Evolutionary conservation across 2,113 vertebrate species (phyloP), one percentile per base, ranked within the genome.

Genomic region (Ctenodactylus gundi): DNA sequence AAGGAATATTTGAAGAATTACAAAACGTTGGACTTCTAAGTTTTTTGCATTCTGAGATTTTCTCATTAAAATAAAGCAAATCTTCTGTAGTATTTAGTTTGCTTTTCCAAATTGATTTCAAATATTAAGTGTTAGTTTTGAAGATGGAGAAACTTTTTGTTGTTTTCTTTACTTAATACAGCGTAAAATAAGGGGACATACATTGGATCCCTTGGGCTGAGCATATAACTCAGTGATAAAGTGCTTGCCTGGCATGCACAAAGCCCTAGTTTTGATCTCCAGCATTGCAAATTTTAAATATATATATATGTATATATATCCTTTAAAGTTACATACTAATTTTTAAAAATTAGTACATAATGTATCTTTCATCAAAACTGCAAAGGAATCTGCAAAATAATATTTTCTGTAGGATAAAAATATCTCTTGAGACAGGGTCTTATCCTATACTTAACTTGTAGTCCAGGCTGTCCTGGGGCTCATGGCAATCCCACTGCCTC

Each of bases 31-130:
- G 7, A 25, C 39, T 86, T 91, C 86, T 21, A 68, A 87, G 46
- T 34, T 88, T 72, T 0, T 75, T 27, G 85, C 85, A 95, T 27
- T 65, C 27, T 84, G 57, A 15, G 10, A 75, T 75, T 94, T 93
- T 96, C n/a, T 96, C 9, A 84, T 68, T 80, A 65, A 21, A 93
- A 72, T 51, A 80, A 97, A 94, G 44, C 44, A 88, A 76, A 36
- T 93, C n/a, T 91, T 85, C 10, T 94, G 51, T 87, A 29, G 41
- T 39, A 55, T 81, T 93, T 93, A 80, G 17, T 89, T 96, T 53
- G 85, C 67, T 29, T 85, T 88, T 27, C 78, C 23, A 85, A 77
- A 88, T 23, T 46, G 92, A 20, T 94, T 82, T 29, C 73, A 73
- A 62, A 87, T 73, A 51, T 82, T 95, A 23, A n/a, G 53, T 86